A percentile compares a stretch with the other conserved stretches of the same genome.
These are phyloP conservation scores for Telmatherina bonti DNA, from an alignment of 2,797 vertebrate genomes.

Conservation along the genomic window DNA sequence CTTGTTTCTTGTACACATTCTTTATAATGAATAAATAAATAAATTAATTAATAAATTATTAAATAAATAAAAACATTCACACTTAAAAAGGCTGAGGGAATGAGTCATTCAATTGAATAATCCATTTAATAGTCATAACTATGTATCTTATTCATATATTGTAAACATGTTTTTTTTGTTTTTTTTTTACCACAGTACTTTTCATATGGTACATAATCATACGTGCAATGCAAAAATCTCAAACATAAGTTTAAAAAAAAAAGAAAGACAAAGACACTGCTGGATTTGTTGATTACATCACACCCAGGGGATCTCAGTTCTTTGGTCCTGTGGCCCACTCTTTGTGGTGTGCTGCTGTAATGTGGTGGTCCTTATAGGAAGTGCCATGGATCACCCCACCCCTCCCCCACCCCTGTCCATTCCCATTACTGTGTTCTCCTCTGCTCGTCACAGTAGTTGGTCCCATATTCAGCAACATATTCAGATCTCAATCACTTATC, in stretches of 20 bases:
- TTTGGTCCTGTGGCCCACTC: conserved; percentile 82
- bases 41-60: not conserved
- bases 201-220: conserved; percentile 82
- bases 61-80: conserved; percentile 5
- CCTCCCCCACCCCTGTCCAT: conserved; percentile 12
- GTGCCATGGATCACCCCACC: conserved; percentile 66
- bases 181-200: conserved; percentile 77
- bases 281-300: conserved; percentile 79
- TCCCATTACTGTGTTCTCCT: conserved; percentile 71
- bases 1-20: not conserved
- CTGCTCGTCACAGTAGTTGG: conserved; percentile 81
- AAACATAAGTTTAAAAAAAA: conserved; percentile 79
- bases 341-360: conserved; percentile 77
- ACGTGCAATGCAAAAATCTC: conserved; percentile 79
- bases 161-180: conserved; percentile 81
- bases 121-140: conserved; percentile 82
- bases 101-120: conserved; percentile 67
- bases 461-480: conserved; percentile 62
- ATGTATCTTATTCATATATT: conserved; percentile 79
- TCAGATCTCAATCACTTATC: conserved; percentile 50
- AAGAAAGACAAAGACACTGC: conserved; percentile 83
- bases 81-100: conserved; percentile 22
- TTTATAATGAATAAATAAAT: too few species aligned
- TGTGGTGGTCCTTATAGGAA: conserved; percentile 78
- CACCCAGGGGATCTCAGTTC: conserved; percentile 78